Evolutionary conservation across 2,888 invertebrate species (phyloP).

Genomic region (Malachius bipustulatus): DNA sequence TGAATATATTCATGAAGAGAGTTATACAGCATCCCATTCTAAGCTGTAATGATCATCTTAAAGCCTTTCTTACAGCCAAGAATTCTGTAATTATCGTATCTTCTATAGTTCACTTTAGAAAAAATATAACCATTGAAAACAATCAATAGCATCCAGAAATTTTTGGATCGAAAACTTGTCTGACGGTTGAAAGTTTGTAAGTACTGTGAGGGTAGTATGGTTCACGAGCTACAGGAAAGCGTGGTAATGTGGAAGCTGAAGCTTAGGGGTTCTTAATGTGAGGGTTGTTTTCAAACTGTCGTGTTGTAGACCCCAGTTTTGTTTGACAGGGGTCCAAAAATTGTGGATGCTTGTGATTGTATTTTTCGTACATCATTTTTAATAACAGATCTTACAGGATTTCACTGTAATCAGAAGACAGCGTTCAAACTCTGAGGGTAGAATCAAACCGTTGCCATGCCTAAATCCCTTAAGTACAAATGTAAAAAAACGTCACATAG

Average conservation of each 20-base stretch:
- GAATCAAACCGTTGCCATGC: slow-evolving; percentile 31
- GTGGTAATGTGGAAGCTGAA: no score
- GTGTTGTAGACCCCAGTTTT: no score
- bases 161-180: no score
- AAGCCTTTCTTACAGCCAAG: slow-evolving; percentile 53
- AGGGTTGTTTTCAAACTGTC: no score
- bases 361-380: not conserved
- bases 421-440: slow-evolving; percentile 42
- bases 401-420: slow-evolving; percentile 50
- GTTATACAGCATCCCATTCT: slow-evolving; percentile 57
- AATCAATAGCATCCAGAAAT: no score
- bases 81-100: slow-evolving; percentile 40
- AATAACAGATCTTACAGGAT: slow-evolving; percentile 38
- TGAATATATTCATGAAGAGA: slow-evolving; percentile 53
- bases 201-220: no score
- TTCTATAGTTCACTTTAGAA: not conserved
- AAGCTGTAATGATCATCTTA: slow-evolving; percentile 51
- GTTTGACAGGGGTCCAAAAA: no score
- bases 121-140: no score
- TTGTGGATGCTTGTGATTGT: no score
- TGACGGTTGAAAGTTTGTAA: no score
- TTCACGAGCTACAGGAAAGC: no score
- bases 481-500: slow-evolving; percentile 45
- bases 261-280: no score
- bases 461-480: slow-evolving; percentile 30